Conservation (phyloP, 1,140 invertebrate genomes). For the Penaeus japonicus region DNA sequence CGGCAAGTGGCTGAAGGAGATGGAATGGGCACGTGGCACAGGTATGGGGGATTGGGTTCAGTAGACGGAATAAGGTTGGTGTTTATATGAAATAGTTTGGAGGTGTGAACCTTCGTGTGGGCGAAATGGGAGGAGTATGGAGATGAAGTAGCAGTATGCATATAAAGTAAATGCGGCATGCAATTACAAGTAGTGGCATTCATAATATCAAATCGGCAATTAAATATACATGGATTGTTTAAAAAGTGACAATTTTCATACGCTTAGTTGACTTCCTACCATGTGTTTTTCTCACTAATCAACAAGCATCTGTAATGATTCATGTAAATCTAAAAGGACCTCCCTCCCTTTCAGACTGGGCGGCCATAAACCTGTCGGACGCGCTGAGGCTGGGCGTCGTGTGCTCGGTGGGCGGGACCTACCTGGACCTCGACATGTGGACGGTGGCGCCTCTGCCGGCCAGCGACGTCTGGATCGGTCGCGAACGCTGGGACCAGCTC, state of each 20-base stretch:
- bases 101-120: no score
- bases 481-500: slow-evolving; percentile 8
- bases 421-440: slow-evolving; percentile 28
- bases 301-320: neutral
- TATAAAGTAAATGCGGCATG: no score
- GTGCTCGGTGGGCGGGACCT: slow-evolving; percentile 17
- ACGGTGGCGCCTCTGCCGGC: neutral
- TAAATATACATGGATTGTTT: no score
- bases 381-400: slow-evolving; percentile 14
- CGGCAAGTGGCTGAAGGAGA: neutral
- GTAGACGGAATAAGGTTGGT: neutral
- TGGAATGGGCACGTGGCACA: neutral
- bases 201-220: no score
- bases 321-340: neutral
- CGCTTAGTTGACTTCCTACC: no score
- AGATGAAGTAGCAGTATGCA: no score
- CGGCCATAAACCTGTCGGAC: slow-evolving; percentile 16
- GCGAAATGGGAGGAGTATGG: no score
- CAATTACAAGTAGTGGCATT: no score
- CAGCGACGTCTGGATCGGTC: slow-evolving; percentile 8
- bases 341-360: neutral
- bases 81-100: neutral
- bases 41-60: neutral
- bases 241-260: no score
- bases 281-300: neutral